These are phyloP conservation scores for Colius striatus DNA, from an alignment of 2,113 vertebrate genomes.

Conservation along the genomic window DNA sequence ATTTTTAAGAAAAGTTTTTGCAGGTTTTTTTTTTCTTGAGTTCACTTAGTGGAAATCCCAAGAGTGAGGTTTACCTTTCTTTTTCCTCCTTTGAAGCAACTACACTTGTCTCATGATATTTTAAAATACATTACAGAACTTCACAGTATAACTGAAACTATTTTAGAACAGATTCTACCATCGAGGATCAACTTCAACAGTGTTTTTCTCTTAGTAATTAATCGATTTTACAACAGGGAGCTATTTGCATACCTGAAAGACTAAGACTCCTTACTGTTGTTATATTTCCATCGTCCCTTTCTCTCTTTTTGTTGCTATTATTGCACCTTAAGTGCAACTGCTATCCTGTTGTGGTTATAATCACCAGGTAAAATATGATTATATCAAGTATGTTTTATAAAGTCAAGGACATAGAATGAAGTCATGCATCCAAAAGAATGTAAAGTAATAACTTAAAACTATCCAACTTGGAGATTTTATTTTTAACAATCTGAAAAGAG, in stretches of 20 bases:
- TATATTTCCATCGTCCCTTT: not conserved
- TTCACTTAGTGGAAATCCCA: not conserved
- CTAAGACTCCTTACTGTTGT: not conserved
- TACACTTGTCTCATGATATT: not conserved
- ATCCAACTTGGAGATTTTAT: not conserved
- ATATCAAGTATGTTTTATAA: not conserved
- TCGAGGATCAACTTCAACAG: not conserved
- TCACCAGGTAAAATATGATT: not conserved
- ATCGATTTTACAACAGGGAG: slow-evolving; percentile 15
- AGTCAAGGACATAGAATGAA: not conserved
- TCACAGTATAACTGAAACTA: not conserved
- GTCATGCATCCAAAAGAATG: not conserved
- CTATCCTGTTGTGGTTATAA: not conserved
- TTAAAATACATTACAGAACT: not conserved
- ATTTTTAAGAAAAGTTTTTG: not conserved
- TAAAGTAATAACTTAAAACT: slow-evolving; percentile 9
- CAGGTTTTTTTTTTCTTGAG: not conserved
- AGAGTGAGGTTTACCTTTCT: not conserved
- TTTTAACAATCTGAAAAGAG: not conserved
- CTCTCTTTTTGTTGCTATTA: not conserved
- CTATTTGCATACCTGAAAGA: not conserved
- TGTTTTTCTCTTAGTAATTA: not conserved
- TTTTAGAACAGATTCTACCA: not conserved
- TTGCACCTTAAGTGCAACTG: not conserved
- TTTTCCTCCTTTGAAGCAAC: not conserved